Evolutionary conservation across 2,113 vertebrate genomes (phyloP), one percentile per base, ranked within the genome.

Genomic region (Eurypyga helias): DNA sequence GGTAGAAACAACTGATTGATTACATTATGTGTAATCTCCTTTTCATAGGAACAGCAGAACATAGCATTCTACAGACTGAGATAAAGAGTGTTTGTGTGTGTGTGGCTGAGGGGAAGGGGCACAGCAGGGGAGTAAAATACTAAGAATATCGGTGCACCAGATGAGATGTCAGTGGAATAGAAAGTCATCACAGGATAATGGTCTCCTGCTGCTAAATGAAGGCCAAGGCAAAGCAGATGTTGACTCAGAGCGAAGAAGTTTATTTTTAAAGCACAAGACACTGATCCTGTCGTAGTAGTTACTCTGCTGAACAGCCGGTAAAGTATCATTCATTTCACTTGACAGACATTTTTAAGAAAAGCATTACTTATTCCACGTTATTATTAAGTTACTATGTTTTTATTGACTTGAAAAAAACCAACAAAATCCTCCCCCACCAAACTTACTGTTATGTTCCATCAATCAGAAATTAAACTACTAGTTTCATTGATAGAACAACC

Each of bases 171-270:
- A 97, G 95, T 97, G 97, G 96, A 97, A 95, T 94, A 97, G 94
- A 97, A 97, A 97, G 96, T 97, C 97, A 97, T 97, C 96, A 97
- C 83, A 92, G 96, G 95, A 96, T 97, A 97, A 97, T 97, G 96
- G 96, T 96, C 97, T 97, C 97, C 97, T 97, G 97, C 96, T 97
- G 97, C 96, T 97, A 97, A 97, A 97, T 95, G 95, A 97, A 97
- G 97, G 95, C 97, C 90, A 94, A 97, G 97, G 92, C 94, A 97
- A 97, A 97, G 96, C 97, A 97, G 97, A 97, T 97, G 97, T 97
- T 97, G 97, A 97, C 89, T 97, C 90, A 93, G 94, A 95, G 89
- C 65, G 89, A 95, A 95, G 95, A 93, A 96, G 95, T 97, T 97
- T 97, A 96, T 97, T 97, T 97, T 95, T 78, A 96, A 95, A 97